These are phyloP conservation scores for Pachyramphus minor DNA, from an alignment of 2,113 vertebrate species.

Conservation along the genomic window DNA sequence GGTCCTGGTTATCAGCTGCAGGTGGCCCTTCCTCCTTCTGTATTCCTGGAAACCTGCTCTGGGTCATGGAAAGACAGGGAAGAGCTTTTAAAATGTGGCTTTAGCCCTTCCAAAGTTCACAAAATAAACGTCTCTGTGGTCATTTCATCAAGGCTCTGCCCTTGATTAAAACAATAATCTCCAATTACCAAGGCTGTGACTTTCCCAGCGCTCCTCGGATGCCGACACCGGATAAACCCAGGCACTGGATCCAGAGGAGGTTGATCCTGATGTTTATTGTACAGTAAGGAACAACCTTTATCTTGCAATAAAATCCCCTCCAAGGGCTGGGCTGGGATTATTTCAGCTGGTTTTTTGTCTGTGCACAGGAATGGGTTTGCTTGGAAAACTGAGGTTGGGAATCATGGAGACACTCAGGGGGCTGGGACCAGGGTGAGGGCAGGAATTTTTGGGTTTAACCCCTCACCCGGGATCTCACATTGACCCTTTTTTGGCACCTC, in stretches of 20 bases:
- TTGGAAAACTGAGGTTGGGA: background rate
- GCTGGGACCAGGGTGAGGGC: background rate
- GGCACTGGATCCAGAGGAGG: background rate
- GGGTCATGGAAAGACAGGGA: background rate
- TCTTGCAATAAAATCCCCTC: background rate
- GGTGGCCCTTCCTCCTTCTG: background rate
- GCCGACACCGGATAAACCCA: background rate
- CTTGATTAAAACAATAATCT: background rate
- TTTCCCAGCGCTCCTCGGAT: background rate
- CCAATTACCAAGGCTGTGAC: background rate
- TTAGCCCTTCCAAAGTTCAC: background rate
- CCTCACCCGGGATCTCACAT: background rate
- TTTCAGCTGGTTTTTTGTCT: rapidly evolving
- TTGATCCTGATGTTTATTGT: rapidly evolving
- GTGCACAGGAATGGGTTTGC: background rate
- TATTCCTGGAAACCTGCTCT: background rate
- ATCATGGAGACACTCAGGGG: rapidly evolving
- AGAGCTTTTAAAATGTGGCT: rapidly evolving
- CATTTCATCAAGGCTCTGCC: background rate
- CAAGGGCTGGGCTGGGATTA: background rate
- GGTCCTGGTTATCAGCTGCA: background rate
- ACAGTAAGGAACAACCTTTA: background rate
- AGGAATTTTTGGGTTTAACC: background rate
- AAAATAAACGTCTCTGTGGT: background rate
- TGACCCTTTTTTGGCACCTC: rapidly evolving